Conservation (phyloP, 2,888 invertebrate species). For the Ceriagrion tenellum region DNA sequence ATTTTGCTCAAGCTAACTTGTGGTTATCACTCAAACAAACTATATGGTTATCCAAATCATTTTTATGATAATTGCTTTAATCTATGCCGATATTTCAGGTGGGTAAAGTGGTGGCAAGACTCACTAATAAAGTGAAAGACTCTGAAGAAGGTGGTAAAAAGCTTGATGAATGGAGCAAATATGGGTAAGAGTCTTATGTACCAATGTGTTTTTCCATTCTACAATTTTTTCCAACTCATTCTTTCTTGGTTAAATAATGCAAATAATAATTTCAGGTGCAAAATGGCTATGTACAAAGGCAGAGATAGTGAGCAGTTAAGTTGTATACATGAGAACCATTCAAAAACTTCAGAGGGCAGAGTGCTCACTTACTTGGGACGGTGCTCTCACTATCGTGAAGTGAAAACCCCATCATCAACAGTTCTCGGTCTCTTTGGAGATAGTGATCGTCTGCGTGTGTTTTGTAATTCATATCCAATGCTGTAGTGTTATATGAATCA, state of each 20-base stretch:
- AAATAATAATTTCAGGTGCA: not conserved
- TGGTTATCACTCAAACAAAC: too few species aligned
- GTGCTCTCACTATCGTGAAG: slow-evolving; percentile 15
- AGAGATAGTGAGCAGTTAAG: not conserved
- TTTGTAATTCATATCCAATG: not conserved
- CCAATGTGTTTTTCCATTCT: not conserved
- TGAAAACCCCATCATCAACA: not conserved
- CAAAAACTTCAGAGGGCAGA: not conserved
- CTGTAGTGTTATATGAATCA: not conserved
- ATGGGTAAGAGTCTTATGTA: not conserved
- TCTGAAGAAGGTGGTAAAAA: not conserved
- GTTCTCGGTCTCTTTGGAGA: slow-evolving; percentile 39
- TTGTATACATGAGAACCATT: too few species aligned
- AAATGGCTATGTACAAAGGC: slow-evolving; percentile 21
- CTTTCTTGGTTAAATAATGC: not conserved
- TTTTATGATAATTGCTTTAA: not conserved
- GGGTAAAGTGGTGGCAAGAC: not conserved
- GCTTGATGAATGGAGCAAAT: not conserved
- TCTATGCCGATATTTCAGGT: not conserved
- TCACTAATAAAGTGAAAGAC: not conserved
- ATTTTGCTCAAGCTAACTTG: too few species aligned
- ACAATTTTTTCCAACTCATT: not conserved
- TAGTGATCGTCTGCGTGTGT: not conserved
- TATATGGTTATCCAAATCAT: too few species aligned
- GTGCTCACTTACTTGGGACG: not conserved